phyloP scores from a whole-genome alignment of 2,888 invertebrate genomes.

The Pimpla rufipes region DNA sequence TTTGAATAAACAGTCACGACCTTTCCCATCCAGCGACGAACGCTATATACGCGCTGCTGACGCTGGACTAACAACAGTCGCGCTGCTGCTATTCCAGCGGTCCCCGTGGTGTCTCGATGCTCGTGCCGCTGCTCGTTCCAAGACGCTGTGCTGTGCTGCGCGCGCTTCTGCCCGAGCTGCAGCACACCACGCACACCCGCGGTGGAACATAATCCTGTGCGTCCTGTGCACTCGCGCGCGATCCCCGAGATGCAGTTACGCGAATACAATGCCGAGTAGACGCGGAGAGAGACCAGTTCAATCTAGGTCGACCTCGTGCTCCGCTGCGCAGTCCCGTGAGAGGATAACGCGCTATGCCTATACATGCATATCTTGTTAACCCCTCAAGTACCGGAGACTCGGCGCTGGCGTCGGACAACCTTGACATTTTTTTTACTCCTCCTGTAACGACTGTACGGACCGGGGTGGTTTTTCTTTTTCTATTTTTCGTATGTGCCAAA shows the following conservation, averaged over 20 bases:
- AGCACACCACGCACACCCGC: conserved; percentile 27
- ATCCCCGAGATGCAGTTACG: conserved; percentile 63
- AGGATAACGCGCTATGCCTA: conserved; percentile 1
- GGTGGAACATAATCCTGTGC: conserved; percentile 63
- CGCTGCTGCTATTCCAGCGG: not conserved
- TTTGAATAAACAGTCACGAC: conserved; percentile 61
- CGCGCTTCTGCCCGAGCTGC: conserved; percentile 13
- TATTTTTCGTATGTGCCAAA: not conserved
- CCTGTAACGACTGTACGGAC: not conserved
- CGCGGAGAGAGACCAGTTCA: conserved; percentile 46
- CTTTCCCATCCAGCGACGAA: conserved; percentile 59
- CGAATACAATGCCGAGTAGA: conserved; percentile 57
- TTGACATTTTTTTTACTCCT: not conserved
- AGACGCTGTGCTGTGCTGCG: conserved; percentile 1
- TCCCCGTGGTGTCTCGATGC: conserved; percentile 25
- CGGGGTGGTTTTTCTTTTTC: not conserved
- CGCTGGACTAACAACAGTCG: conserved; percentile 30
- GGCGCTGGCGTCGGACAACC: not conserved
- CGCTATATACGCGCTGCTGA: conserved; percentile 21
- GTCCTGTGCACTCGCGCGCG: conserved; percentile 58
- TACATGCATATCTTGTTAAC: not conserved
- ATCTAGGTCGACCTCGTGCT: conserved; percentile 60
- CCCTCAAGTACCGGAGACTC: not conserved
- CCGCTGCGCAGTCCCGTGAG: not conserved
- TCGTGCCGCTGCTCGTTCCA: conserved; percentile 25